Percentiles rank a stretch among this genome's conserved stretches.
These are phyloP conservation scores for Cygnus buccinator DNA, from an alignment of 2,113 vertebrate species.

Conservation along the genomic window DNA sequence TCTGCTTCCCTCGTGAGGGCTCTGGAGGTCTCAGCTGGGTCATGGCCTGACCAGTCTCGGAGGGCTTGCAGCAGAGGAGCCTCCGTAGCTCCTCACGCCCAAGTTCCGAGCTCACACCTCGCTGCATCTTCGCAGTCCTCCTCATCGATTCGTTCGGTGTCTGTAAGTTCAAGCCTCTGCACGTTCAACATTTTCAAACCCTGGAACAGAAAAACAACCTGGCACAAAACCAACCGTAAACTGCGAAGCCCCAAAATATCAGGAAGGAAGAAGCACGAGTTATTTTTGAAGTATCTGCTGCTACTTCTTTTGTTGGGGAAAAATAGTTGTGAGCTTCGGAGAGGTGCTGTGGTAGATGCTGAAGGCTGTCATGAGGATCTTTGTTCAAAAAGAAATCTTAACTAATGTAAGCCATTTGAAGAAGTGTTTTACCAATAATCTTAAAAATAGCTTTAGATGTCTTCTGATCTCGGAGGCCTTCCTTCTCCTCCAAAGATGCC, in stretches of 20 bases:
- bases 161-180: neutral
- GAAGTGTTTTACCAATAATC: neutral
- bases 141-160: neutral
- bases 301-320: neutral
- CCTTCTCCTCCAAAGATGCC: neutral
- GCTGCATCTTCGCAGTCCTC: neutral
- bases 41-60: neutral
- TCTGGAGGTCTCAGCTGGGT: neutral
- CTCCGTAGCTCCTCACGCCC: neutral
- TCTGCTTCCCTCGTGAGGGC: neutral
- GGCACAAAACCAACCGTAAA: neutral
- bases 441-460: neutral
- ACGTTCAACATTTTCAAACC: neutral
- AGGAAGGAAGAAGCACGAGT: neutral
- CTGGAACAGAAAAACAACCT: neutral
- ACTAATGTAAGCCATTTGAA: neutral
- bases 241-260: neutral
- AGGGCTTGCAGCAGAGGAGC: neutral
- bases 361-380: neutral
- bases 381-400: conserved; percentile 23
- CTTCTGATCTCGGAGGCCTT: neutral
- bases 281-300: neutral
- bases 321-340: neutral
- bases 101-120: neutral
- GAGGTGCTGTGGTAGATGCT: neutral